A percentile compares a stretch with the other conserved stretches of the same genome.
Evolutionary conservation across 2,797 vertebrate genomes (phyloP).

Genomic region (Otolemur crassicaudatus): DNA sequence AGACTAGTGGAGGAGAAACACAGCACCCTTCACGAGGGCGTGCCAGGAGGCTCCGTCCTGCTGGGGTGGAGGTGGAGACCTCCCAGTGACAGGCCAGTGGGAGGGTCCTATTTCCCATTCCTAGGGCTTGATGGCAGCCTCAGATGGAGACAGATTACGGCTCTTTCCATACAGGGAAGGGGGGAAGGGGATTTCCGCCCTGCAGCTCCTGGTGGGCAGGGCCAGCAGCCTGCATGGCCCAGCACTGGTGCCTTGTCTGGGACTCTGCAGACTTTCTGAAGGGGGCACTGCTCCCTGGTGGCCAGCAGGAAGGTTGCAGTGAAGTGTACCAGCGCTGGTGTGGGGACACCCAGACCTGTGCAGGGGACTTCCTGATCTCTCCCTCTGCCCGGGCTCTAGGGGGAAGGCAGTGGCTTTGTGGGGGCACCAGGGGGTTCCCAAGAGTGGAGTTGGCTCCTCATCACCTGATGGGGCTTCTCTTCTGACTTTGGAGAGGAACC

Average conservation of each 20-base stretch:
- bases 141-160: neutral
- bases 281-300: slow-evolving; percentile 60
- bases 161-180: neutral
- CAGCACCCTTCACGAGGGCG: neutral
- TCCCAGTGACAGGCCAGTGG: neutral
- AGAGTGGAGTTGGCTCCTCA: accelerated
- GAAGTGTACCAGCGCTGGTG: accelerated
- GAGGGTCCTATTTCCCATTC: neutral
- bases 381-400: accelerated
- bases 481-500: accelerated
- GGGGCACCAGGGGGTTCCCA: accelerated
- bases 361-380: neutral
- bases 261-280: neutral
- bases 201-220: neutral
- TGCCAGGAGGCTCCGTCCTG: neutral
- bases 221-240: neutral
- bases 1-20: neutral
- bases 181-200: neutral
- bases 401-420: accelerated
- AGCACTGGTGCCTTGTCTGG: neutral
- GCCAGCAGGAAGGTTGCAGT: neutral
- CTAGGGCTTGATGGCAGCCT: neutral
- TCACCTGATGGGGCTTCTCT: neutral
- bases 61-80: neutral
- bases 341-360: accelerated